Conservation (phyloP, 30 jellyfish, hydroid and myxozoan species). For the Sanderia malayensis region DNA sequence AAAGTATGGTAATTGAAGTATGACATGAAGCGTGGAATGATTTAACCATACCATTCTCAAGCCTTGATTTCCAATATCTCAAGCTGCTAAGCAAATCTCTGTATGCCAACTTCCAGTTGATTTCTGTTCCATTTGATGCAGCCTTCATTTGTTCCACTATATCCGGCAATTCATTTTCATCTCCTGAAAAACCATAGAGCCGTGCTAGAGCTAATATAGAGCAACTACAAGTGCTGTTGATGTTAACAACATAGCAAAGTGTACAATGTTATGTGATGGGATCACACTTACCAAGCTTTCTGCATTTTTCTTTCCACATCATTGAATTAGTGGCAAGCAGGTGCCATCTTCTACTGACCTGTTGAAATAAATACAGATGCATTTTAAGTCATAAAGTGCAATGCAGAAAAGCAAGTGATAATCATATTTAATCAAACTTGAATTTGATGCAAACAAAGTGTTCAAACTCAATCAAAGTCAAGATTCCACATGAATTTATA, state of each 20-base stretch:
- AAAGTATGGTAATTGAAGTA: too few relatives aligned
- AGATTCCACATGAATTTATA: too few relatives aligned
- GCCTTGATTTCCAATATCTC: slow-evolving; percentile 23
- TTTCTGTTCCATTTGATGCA: slow-evolving; percentile 21
- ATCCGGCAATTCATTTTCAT: slow-evolving; percentile 10
- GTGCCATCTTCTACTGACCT: slow-evolving; percentile 76
- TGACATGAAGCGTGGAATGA: too few relatives aligned
- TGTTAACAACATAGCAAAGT: too few relatives aligned
- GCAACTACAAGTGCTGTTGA: too few relatives aligned
- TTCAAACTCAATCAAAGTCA: too few relatives aligned
- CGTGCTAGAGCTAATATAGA: too few relatives aligned
- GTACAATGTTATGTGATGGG: too few relatives aligned
- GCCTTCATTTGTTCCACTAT: slow-evolving; percentile 14
- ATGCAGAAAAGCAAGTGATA: too few relatives aligned
- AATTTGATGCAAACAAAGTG: too few relatives aligned
- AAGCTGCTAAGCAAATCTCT: slow-evolving; percentile 24
- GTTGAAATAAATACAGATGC: background rate
- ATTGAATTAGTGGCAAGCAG: slow-evolving; percentile 15
- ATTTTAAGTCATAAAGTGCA: too few relatives aligned
- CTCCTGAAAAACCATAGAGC: slow-evolving; percentile 40
- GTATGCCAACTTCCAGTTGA: slow-evolving; percentile 42
- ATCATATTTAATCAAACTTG: too few relatives aligned
- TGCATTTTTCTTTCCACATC: slow-evolving; percentile 50
- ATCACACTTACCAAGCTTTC: slow-evolving; percentile 26
- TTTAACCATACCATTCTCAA: slow-evolving; percentile 1